Base-by-base conservation (phyloP, 2,113 vertebrate species). In the Narcine bancroftii region DNA sequence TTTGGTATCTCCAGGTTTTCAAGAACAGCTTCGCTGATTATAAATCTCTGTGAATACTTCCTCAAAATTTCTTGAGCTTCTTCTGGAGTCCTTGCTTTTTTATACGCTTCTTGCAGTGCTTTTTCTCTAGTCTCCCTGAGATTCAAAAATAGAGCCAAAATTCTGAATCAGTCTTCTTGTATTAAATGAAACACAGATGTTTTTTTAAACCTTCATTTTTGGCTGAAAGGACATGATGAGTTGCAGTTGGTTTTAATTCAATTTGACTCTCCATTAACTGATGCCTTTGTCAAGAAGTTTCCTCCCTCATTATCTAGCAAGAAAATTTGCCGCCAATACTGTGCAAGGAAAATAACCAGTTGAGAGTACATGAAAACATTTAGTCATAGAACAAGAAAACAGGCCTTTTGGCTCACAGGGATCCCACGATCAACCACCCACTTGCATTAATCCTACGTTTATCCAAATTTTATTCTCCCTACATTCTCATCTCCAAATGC, bases 1-100 rank as follows among this genome's bases (percentile, higher is more conserved):
- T 97, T 97, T 94, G 98, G 98, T 94, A 99, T 97, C 95, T 98
- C 97, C 93, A 99, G 94, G 93, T 96, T 97, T 92, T 99, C 98
- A 0, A 99, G 96, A 72, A 99, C 96, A 1, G 97, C 94, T 94
- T 99, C 98, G 1, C 98, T 99, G 96, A 99, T 98, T 94, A 98
- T 98, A 95, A 99, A 99, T 63, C 98, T 97, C 94, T 99, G 98
- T 0, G 98, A 97, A 93, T 99, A 99, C 87, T 97, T 96, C 5
- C 97, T 97, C 10, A 99, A 96, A 76, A 99, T 96, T 21, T 93
- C 93, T 0, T 97, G 96, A 0, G 99, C 99, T 94, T 99, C 98
- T 92, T 99, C 97, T 1, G 96, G 97, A 0, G 96, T 96, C 92
- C 93, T 95, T 1, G 99, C 99, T 0, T 94, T 96, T 93, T 95